Evolutionary conservation across 1,140 invertebrate genomes (phyloP).

Genomic region (Maconellicoccus hirsutus): DNA sequence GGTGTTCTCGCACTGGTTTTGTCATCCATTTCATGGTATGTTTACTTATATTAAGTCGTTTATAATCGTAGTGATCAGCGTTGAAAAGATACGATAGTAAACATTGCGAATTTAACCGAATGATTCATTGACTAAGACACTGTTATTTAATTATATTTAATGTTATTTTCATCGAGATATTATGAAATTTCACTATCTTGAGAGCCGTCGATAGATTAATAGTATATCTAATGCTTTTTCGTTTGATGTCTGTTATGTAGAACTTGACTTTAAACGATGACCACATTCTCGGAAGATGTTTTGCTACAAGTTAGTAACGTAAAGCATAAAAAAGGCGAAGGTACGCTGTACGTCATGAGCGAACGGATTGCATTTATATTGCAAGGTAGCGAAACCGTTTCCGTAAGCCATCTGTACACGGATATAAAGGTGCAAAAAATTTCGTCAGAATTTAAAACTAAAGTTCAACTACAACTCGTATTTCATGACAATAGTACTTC

Average conservation of each 20-base stretch:
- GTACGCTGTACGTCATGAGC: constrained; percentile 89
- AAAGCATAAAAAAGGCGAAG: constrained; percentile 90
- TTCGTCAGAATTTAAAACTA: constrained; percentile 93
- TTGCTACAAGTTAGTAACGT: constrained; percentile 83
- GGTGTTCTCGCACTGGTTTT: too few species aligned
- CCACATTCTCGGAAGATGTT: constrained; percentile 82
- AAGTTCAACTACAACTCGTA: constrained; percentile 97
- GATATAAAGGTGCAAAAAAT: constrained; percentile 99
- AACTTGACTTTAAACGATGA: constrained; percentile 40
- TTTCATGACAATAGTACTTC: constrained; percentile 85
- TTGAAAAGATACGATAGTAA: too few species aligned
- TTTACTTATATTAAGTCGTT: too few species aligned
- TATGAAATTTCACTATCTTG: too few species aligned
- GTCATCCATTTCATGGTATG: too few species aligned
- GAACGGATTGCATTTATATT: constrained; percentile 92
- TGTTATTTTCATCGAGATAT: too few species aligned
- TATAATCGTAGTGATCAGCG: too few species aligned
- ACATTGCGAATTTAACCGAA: too few species aligned
- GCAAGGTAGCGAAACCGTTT: constrained; percentile 78
- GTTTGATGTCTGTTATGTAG: not conserved
- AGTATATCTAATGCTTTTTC: too few species aligned
- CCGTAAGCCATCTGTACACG: constrained; percentile 82
- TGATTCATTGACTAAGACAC: too few species aligned
- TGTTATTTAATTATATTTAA: too few species aligned
- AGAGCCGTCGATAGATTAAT: too few species aligned